These are phyloP conservation scores for Aphyosemion australe DNA, from an alignment of 2,113 vertebrate genomes.

Conservation along the genomic window DNA sequence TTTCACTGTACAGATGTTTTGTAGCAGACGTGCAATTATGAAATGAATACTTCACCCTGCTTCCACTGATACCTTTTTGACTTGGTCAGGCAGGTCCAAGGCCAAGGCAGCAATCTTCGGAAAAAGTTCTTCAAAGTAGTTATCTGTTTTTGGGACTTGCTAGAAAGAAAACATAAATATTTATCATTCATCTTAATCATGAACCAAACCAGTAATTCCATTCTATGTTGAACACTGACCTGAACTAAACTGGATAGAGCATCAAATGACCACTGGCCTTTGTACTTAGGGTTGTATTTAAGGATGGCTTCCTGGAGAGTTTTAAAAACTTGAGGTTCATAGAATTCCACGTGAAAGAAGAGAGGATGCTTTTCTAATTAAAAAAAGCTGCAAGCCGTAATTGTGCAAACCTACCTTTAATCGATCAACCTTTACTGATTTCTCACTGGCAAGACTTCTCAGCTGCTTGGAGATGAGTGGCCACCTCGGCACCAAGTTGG, in stretches of 20 bases:
- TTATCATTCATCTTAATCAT: not conserved
- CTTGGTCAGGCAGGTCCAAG: conserved; percentile 18
- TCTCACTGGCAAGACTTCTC: conserved; percentile 6
- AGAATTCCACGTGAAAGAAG: no score
- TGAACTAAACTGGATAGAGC: conserved; percentile 30
- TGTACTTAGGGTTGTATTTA: conserved; percentile 64
- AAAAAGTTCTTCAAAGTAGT: not conserved
- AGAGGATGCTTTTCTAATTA: no score
- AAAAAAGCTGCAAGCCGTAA: not conserved
- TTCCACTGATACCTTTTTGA: conserved; percentile 59
- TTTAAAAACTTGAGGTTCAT: no score
- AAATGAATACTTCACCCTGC: no score
- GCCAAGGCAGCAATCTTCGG: conserved; percentile 73
- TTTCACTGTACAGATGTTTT: no score
- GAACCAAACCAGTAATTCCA: not conserved
- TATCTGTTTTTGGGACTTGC: not conserved
- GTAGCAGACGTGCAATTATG: no score
- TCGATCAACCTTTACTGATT: not conserved
- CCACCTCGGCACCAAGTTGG: conserved; percentile 32
- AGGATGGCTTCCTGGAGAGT: conserved; percentile 59
- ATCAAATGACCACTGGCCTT: conserved; percentile 65
- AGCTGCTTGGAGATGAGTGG: conserved; percentile 21
- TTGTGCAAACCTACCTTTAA: conserved; percentile 51
- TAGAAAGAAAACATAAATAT: conserved; percentile 7
- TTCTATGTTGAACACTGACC: conserved; percentile 45